These are phyloP conservation scores for Lutjanus erythropterus DNA, from an alignment of 2,113 vertebrate genomes.

Conservation along the genomic window DNA sequence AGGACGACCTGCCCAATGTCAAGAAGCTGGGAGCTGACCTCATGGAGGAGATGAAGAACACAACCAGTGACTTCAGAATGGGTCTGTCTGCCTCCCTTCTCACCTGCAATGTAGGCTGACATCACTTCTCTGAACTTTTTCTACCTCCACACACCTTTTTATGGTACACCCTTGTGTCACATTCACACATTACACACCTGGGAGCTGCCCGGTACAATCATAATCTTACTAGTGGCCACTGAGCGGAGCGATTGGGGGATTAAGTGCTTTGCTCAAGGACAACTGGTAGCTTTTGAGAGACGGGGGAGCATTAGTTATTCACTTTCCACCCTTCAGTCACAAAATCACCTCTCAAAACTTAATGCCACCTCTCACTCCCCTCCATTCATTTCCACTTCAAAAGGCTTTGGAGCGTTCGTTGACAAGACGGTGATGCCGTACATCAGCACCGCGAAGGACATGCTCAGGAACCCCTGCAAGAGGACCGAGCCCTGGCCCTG, in stretches of 20 bases:
- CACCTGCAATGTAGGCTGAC: constrained; percentile 17
- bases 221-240: constrained; percentile 53
- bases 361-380: background rate
- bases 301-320: constrained; percentile 45
- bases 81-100: background rate
- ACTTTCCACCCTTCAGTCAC: constrained; percentile 39
- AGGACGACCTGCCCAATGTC: constrained; percentile 29
- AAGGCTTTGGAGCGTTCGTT: constrained; percentile 54
- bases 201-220: constrained; percentile 46
- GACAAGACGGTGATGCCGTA: constrained; percentile 50
- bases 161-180: constrained; percentile 27
- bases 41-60: constrained; percentile 10
- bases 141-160: background rate
- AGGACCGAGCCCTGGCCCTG: constrained; percentile 23
- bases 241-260: constrained; percentile 53
- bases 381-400: constrained; percentile 33
- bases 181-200: constrained; percentile 49
- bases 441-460: constrained; percentile 40
- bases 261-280: constrained; percentile 67
- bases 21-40: constrained; percentile 19
- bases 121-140: constrained; percentile 20
- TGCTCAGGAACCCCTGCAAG: constrained; percentile 37
- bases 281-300: constrained; percentile 32
- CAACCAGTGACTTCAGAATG: constrained; percentile 28
- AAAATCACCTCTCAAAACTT: constrained; percentile 53